Conservation (phyloP, 2,888 invertebrate genomes). For the Apodemia mormo region DNA sequence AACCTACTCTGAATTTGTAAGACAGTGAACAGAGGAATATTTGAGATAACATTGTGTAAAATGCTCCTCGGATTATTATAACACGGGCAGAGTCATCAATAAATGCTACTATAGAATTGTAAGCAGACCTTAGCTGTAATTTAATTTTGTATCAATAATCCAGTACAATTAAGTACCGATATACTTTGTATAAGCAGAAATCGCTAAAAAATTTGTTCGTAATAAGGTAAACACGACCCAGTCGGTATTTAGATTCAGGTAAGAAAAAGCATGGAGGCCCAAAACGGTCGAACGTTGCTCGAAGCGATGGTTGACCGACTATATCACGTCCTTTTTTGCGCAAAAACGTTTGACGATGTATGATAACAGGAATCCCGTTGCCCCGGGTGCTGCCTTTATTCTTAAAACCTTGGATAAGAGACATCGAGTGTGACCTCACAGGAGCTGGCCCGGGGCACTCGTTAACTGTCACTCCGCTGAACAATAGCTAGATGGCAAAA, state of each 20-base stretch:
- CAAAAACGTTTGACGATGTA: slow-evolving; percentile 75
- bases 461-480: slow-evolving; percentile 72
- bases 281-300: slow-evolving; percentile 61
- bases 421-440: slow-evolving; percentile 48
- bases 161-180: too few relatives aligned
- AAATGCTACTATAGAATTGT: too few relatives aligned
- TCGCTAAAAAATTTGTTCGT: slow-evolving; percentile 22
- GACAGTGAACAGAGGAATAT: too few relatives aligned
- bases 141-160: too few relatives aligned
- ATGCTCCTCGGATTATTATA: too few relatives aligned
- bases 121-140: too few relatives aligned
- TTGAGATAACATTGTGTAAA: too few relatives aligned
- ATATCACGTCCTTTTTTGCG: slow-evolving; percentile 61
- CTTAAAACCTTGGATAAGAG: slow-evolving; percentile 38
- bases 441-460: slow-evolving; percentile 45
- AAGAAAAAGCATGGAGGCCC: slow-evolving; percentile 64
- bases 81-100: too few relatives aligned
- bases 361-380: slow-evolving; percentile 80
- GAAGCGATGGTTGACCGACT: slow-evolving; percentile 56
- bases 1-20: too few relatives aligned
- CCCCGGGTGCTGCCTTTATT: slow-evolving; percentile 52
- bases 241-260: slow-evolving; percentile 50
- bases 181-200: background rate
- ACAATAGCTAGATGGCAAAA: slow-evolving; percentile 74
- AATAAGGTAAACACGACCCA: slow-evolving; percentile 26